Base-by-base conservation (phyloP, 2,888 invertebrate species). In the Deilephila elpenor region DNA sequence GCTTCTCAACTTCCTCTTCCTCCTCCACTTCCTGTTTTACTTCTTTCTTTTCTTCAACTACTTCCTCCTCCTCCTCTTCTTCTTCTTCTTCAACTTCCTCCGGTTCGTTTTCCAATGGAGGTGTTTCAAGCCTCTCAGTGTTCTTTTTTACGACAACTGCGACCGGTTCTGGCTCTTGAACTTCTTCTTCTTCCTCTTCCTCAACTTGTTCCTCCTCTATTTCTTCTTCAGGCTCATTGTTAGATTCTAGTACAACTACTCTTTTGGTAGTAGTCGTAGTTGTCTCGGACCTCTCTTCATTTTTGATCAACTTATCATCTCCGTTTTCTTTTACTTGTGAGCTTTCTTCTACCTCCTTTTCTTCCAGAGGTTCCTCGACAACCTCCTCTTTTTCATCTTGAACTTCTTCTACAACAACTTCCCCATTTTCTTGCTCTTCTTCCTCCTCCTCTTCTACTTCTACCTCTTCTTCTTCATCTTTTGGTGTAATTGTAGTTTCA, bases 401-500 rank as follows among this genome's bases (percentile, higher is more conserved):
- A 59, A 77, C 78, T 78, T 84, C 84, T 75, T 84, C 77, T 44
- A 79, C 81, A 32, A 76, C 81, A 44, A 77, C 82, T 67, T 78
- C 81, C 32, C 76, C 81, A 72, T 86, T 86, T 77, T 84, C 85
- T 73, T 84, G 84, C 73, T 89, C 88, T 71, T 88, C 86, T 70
- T 85, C 84, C 72, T 83, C 88, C 77, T 88, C 89, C 76, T 86
- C 89, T 78, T 83, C 88, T 59, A 87, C 86, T 71, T 86, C 88
- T 62, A 89, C 91, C 72, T 89, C 90, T 70, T 88, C 89, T 34
- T 85, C 86, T 72, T 85, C 89, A 76, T 90, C 89, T 82, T 93
- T 92, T 1, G 94, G 92, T 77, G 90, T 86, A 60, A 87, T 90
- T 75, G 82, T 89, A n/a, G 91, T 94, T 82, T 94, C 92, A 20